A percentile compares a stretch with the other conserved stretches of the same genome.
Evolutionary conservation across 2,888 invertebrate species (phyloP).

Genomic region (Plemyria rubiginata): DNA sequence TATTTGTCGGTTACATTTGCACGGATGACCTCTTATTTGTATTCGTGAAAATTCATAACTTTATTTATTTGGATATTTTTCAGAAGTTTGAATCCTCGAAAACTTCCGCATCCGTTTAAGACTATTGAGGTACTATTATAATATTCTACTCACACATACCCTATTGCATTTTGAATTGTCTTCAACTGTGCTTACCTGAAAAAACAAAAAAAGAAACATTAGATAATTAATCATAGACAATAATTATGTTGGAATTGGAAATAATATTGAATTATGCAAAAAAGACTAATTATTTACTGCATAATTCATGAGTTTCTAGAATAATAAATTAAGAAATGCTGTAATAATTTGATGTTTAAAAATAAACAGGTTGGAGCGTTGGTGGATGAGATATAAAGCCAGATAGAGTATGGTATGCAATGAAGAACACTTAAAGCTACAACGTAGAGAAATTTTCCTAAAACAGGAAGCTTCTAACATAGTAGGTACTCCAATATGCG

Average conservation of each 20-base stretch:
- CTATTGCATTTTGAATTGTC: conserved; percentile 1
- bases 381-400: neutral
- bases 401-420: neutral
- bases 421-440: neutral
- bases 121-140: neutral
- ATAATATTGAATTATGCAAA: neutral
- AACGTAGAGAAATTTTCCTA: neutral
- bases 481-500: conserved; percentile 20
- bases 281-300: neutral
- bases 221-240: conserved; percentile 2
- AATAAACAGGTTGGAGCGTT: neutral
- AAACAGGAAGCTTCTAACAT: conserved; percentile 13
- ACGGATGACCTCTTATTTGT: conserved; percentile 16
- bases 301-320: neutral
- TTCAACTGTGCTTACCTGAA: conserved; percentile 27
- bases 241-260: neutral
- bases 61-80: neutral
- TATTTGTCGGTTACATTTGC: conserved; percentile 23
- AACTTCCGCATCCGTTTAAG: neutral
- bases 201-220: conserved; percentile 15
- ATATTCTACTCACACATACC: conserved; percentile 7
- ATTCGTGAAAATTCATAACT: neutral
- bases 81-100: neutral
- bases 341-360: neutral
- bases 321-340: neutral